Evolutionary conservation across 2,113 vertebrate species (phyloP), one percentile per base, ranked within the genome.

Genomic region (Terrapene triunguis): DNA sequence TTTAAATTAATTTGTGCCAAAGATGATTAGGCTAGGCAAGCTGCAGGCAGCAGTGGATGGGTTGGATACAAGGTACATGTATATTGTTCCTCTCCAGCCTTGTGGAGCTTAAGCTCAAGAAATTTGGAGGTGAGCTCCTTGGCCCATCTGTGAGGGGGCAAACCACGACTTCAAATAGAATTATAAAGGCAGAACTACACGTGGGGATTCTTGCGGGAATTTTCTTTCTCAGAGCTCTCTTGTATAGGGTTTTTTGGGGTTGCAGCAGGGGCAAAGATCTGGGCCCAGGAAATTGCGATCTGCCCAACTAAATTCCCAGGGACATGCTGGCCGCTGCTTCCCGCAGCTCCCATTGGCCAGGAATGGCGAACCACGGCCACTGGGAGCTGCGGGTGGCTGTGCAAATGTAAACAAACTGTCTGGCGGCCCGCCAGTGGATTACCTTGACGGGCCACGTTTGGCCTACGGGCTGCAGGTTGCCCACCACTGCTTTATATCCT

Each of bases 201-300:
- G 83, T 83, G 21, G 24, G 90, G 82, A 82, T 80, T 13, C 24
- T 80, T 19, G 17, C 54, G 87, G 6, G 92, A 92, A 19, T 62
- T 95, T 93, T 95, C 24, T 85, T 85, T 24, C 17, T 87, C 47
- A 84, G 38, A 21, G 17, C 89, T 42, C 9, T 25, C 19, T 87
- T 76, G 57, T 38, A 4, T 0, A 6, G 35, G 38, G 47, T 13
- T 0, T 35, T 79, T 80, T 65, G 0, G 0, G 81, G 35, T 1
- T 84, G 57, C 54, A 38, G 84, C 14, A 35, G 50, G 47, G 79
- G 35, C 9, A 9, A 35, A 79, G 44, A 87, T 82, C 53, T 27
- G 38, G 27, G 38, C 51, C 38, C 27, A 32, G 25, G 54, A 42
- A 57, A 59, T 14, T 83, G 50, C 27, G 3, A 48, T 85, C 87